Percentiles rank a stretch among this genome's conserved stretches.
Evolutionary conservation across 2,797 vertebrate species (phyloP).

Genomic region (Kryptolebias ocellatus): DNA sequence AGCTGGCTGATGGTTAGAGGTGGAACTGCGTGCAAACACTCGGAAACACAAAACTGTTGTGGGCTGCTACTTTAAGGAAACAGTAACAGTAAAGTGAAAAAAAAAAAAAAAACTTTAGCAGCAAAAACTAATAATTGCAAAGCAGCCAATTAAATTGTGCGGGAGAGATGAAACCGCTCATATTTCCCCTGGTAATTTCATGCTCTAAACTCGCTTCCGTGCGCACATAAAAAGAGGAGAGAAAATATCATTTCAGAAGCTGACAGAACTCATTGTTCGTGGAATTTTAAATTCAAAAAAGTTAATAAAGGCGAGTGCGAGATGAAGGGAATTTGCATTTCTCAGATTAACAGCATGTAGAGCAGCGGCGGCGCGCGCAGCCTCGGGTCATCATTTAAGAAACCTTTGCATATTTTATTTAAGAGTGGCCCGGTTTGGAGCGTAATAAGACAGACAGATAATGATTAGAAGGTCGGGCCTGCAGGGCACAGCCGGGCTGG

Average conservation of each 20-base stretch:
- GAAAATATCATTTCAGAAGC: slow-evolving; percentile 99
- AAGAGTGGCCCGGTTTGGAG: slow-evolving; percentile 99
- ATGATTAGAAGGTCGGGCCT: slow-evolving; percentile 99
- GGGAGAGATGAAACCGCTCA: slow-evolving; percentile 99
- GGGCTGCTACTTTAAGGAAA: slow-evolving; percentile 97
- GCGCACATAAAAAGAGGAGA: slow-evolving; percentile 92
- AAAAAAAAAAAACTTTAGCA: slow-evolving; percentile 97
- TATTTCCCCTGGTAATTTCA: slow-evolving; percentile 99
- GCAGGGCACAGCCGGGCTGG: slow-evolving; percentile 97
- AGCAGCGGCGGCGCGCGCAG: slow-evolving; percentile 99
- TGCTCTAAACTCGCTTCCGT: slow-evolving; percentile 99
- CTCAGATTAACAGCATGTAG: slow-evolving; percentile 99
- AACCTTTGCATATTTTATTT: slow-evolving; percentile 99
- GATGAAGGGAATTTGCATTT: slow-evolving; percentile 99
- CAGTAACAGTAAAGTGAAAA: slow-evolving; percentile 94
- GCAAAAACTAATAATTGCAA: slow-evolving; percentile 99
- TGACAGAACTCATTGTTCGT: slow-evolving; percentile 99
- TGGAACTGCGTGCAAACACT: slow-evolving; percentile 41
- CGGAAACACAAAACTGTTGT: slow-evolving; percentile 70
- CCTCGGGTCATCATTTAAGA: slow-evolving; percentile 99
- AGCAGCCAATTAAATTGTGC: slow-evolving; percentile 99
- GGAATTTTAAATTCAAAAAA: slow-evolving; percentile 99
- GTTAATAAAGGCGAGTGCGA: slow-evolving; percentile 99
- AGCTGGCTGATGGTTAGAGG: slow-evolving; percentile 13
- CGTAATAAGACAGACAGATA: slow-evolving; percentile 99